Evolutionary conservation across 2,888 invertebrate genomes (phyloP).

Genomic region (Phania funesta): DNA sequence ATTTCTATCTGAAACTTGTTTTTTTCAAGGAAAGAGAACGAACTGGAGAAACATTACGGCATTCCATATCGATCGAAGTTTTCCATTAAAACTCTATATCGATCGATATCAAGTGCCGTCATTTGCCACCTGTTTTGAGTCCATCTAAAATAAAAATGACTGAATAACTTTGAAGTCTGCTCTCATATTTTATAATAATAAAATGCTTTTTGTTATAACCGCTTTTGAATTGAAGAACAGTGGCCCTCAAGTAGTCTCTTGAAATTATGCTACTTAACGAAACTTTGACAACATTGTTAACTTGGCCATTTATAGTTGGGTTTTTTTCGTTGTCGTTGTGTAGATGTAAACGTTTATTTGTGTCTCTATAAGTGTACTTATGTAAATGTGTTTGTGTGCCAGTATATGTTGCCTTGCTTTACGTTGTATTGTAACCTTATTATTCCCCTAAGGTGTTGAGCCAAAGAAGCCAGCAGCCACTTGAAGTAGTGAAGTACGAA

Average conservation of each 20-base stretch:
- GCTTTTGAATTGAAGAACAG: slow-evolving; percentile 50
- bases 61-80: no score
- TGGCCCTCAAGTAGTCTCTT: slow-evolving; percentile 66
- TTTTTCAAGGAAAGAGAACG: no score
- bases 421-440: slow-evolving; percentile 40
- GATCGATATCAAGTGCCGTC: no score
- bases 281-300: slow-evolving; percentile 67
- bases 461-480: slow-evolving; percentile 58
- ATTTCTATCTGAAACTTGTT: no score
- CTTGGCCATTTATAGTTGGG: slow-evolving; percentile 67
- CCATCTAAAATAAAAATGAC: no score
- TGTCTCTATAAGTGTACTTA: slow-evolving; percentile 6
- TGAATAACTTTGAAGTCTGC: background rate
- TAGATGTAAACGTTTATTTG: background rate
- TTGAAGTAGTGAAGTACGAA: slow-evolving; percentile 53
- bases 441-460: slow-evolving; percentile 67
- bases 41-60: no score
- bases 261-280: slow-evolving; percentile 65
- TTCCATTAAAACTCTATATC: no score
- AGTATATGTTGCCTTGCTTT: background rate
- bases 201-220: slow-evolving; percentile 4
- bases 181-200: slow-evolving; percentile 14
- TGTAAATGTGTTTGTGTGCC: slow-evolving; percentile 8
- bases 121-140: no score
- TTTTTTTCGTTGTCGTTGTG: slow-evolving; percentile 38